Base-by-base conservation (phyloP, 1,140 invertebrate genomes). In the Macrobrachium nipponense region DNA sequence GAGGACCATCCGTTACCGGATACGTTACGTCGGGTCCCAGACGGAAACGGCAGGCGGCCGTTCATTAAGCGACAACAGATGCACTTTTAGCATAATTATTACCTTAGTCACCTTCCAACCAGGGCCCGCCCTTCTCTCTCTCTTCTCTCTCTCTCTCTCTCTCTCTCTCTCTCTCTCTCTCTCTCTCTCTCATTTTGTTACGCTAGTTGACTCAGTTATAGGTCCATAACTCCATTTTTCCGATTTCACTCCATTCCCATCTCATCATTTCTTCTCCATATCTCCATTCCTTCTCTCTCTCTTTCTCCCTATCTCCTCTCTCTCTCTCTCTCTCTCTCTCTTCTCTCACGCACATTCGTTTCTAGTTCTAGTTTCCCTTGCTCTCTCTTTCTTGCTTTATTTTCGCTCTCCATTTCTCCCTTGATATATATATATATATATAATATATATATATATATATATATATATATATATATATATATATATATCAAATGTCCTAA, bases 71-170 rank as follows among this genome's bases (percentile, higher is more conserved):
- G 51, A 51, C 51, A 51, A 23, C 27, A 44, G 23, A 18, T 27
- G 36, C 70, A 44, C 17, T 73, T 73, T 43, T 76, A n/a, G 59
- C 43, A n/a, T 51, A 58, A 14, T 27, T 76, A n/a, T 76, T 58
- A n/a, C 23, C 59, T 43, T 44, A 44, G 17, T 72, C n/a, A 73
- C 18, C 17, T 14, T 23, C 15, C 68, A n/a, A n/a, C 20, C 23
- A 14, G 14, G n/a, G n/a, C n/a, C n/a, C n/a, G n/a, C n/a, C n/a
- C n/a, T n/a, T 10, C 68, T 72, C 43, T 43, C 68, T 72, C 68
- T 23, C 27, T 72, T 72, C 20, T 73, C 72, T n/a, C 23, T n/a
- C 27, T 44, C 72, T 36, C 68, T 72, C 20, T 43, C 72, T 43
- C 72, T 14, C 20, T 73, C 72, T 11, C 27, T n/a, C 23, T 14